Conservation (phyloP, 2,888 invertebrate species). For the Reticulitermes lucifugus region DNA sequence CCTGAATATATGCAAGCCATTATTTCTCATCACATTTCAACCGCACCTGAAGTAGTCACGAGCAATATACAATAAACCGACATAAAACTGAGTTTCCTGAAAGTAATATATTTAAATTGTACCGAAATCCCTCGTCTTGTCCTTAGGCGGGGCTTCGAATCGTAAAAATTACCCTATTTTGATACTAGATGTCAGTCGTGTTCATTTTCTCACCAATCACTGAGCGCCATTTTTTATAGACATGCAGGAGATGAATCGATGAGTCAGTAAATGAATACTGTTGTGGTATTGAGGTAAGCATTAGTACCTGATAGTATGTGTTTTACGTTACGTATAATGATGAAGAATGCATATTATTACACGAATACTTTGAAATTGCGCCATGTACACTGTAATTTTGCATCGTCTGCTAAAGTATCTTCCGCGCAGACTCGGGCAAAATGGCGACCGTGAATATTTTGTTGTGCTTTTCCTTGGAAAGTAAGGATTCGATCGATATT, state of each 20-base stretch:
- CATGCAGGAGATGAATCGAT: slow-evolving; percentile 40
- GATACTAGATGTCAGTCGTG: slow-evolving; percentile 50
- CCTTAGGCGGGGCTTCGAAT: not conserved
- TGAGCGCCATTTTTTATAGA: slow-evolving; percentile 28
- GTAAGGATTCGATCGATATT: slow-evolving; percentile 73
- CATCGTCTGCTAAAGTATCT: slow-evolving; percentile 58
- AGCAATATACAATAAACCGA: too few species aligned
- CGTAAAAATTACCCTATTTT: slow-evolving; percentile 24
- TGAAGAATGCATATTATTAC: slow-evolving; percentile 17
- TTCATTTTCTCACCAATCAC: slow-evolving; percentile 29
- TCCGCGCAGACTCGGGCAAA: slow-evolving; percentile 78
- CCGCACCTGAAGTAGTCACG: too few species aligned
- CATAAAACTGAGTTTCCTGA: too few species aligned
- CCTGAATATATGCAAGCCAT: too few species aligned
- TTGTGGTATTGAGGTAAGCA: slow-evolving; percentile 39
- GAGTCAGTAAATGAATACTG: slow-evolving; percentile 40
- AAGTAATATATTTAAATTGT: too few species aligned
- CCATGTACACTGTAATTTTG: slow-evolving; percentile 45
- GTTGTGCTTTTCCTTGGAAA: slow-evolving; percentile 65
- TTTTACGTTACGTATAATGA: not conserved
- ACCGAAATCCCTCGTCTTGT: too few species aligned
- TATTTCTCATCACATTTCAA: too few species aligned
- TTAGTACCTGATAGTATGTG: not conserved
- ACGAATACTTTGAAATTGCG: not conserved
- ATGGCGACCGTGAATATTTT: slow-evolving; percentile 66